These are phyloP conservation scores for Dynastes tityus DNA, from an alignment of 2,888 invertebrate genomes.

Conservation along the genomic window DNA sequence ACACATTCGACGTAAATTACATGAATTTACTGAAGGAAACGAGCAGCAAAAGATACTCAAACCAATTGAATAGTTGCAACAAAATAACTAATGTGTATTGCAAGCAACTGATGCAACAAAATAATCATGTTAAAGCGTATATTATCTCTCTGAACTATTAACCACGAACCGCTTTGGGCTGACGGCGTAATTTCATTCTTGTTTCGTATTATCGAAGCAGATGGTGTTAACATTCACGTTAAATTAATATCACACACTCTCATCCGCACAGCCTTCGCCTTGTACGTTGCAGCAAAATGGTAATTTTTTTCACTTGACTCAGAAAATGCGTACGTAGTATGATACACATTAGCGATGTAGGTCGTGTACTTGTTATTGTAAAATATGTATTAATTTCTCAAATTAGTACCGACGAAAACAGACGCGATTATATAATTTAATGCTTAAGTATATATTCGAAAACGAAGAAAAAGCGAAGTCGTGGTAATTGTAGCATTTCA, in stretches of 20 bases:
- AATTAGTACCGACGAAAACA: background rate
- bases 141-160: conserved; percentile 17
- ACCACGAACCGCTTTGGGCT: conserved; percentile 24
- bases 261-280: background rate
- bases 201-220: conserved; percentile 26
- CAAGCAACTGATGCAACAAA: background rate
- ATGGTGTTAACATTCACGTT: conserved; percentile 31
- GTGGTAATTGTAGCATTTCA: too few species aligned
- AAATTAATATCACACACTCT: conserved; percentile 29
- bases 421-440: too few species aligned
- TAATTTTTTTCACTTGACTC: conserved; percentile 1
- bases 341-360: background rate
- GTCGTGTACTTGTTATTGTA: background rate
- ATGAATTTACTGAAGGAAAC: too few species aligned
- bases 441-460: too few species aligned
- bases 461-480: too few species aligned
- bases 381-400: conserved; percentile 1
- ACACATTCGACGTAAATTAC: too few species aligned
- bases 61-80: too few species aligned
- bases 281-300: background rate
- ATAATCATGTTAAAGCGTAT: background rate
- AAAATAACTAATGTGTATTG: too few species aligned
- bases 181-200: conserved; percentile 16
- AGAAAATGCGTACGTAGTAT: background rate
- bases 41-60: too few species aligned